phyloP scores from a whole-genome alignment of 2,113 vertebrate species.

The Phaetusa simplex region DNA sequence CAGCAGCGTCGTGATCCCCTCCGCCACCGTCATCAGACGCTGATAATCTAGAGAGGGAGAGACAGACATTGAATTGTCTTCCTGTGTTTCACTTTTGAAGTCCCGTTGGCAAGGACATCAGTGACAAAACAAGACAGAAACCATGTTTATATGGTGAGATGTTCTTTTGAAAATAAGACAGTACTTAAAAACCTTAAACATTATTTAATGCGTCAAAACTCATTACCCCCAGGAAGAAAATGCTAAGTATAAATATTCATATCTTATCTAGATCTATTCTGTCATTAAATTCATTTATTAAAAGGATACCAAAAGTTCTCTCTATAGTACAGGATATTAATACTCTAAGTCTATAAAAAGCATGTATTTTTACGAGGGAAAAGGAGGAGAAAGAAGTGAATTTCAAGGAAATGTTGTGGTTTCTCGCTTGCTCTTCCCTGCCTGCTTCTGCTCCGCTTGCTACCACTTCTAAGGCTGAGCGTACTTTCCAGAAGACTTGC shows the following conservation, averaged over 20 bases:
- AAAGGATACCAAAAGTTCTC: background rate
- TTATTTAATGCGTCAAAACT: background rate
- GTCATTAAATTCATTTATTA: background rate
- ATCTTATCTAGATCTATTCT: background rate
- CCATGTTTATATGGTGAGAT: background rate
- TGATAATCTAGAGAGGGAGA: constrained; percentile 85
- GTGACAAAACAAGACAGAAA: background rate
- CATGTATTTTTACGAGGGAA: background rate
- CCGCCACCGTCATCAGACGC: constrained; percentile 93
- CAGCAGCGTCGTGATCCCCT: constrained; percentile 88
- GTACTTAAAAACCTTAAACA: background rate
- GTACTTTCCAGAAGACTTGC: background rate
- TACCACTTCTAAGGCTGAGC: background rate
- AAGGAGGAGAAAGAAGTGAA: background rate
- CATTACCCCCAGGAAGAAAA: background rate
- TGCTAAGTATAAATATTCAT: background rate
- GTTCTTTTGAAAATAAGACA: background rate
- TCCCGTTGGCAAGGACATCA: background rate
- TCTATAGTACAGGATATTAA: background rate
- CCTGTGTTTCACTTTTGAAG: background rate
- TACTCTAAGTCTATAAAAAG: background rate
- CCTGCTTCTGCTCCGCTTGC: background rate
- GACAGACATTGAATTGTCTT: background rate
- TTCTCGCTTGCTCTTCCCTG: constrained; percentile 1
- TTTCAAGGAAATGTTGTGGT: background rate